Evolutionary conservation across 2,888 invertebrate genomes (phyloP), one percentile per base, ranked within the genome.

Genomic region (Brenthis ino): DNA sequence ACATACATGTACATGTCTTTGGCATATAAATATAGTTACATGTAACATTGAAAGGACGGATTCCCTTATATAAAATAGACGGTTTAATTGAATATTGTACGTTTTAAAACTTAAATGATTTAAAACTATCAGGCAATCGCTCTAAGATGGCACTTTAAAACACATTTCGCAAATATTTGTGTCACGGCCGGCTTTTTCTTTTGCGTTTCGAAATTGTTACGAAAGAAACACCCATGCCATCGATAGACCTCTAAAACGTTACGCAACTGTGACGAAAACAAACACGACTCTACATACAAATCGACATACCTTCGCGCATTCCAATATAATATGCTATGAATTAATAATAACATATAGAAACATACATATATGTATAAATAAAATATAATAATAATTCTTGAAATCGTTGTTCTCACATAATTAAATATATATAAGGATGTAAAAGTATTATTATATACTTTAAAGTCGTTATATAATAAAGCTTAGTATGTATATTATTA

Each of bases 1-100:
- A 77, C 75, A 79, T 87, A 85, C 88, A 86, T 88, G 87, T 86
- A 85, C 77, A 78, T 77, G 76, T 91, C 91, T 91, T 91, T 90
- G 90, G 90, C 85, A 74, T 75, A 69, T 74, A 73, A 67, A 69
- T 68, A 72, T 48, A 69, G 57, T 68, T 65, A 65, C 60, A 65
- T 71, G 66, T 66, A 50, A 43, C 11, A 37, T 43, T 65, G 61
- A 69, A 72, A 65, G 72, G 72, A 72, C 70, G 72, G 73, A 72
- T 47, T 53, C 20, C 16, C 57, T 65, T 67, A 67, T 53, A 64
- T 61, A 67, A 55, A 57, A 47, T 68, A 72, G 65, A 72, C 68
- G 57, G 64, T 16, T 20, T 64, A n/a, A 57, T 68, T 60, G 67
- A 37, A 37, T 69, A 69, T 20, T 20, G 20, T 43, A 14, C 20